Evolutionary conservation across 2,888 invertebrate genomes (phyloP), one percentile per base, ranked within the genome.

Genomic region (Aleiodes leptofemur): DNA sequence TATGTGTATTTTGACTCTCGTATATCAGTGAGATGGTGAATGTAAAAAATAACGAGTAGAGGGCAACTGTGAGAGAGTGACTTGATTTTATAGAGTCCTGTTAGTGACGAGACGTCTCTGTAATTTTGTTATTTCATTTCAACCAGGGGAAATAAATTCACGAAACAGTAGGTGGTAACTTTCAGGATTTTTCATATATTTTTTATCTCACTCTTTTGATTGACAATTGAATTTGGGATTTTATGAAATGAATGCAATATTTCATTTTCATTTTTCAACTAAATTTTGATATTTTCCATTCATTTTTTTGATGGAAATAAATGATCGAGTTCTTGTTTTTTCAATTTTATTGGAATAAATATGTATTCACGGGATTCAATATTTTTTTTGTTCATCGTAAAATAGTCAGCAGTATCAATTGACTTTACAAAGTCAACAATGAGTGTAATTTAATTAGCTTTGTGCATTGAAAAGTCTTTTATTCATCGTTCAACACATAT

Each of bases 51-150:
- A 73, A 75, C 38, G 43, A 57, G 69, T 50, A 69, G 48, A 69
- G 48, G 69, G 69, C 23, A 55, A 69, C 64, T 43, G 75, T 59
- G 61, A 53, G 55, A 75, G 56, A 53, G 48, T 71, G 48, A 75
- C 80, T 80, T 81, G 83, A 83, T 84, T 82, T 83, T 81, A 79
- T 76, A 70, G 79, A 78, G 83, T 80, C 9, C 84, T 83, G 83
- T 80, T 80, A 76, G 82, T 83, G 85, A 83, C 83, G 85, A 85
- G 82, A 79, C 83, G 77, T 77, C 82, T 81, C 82, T 84, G 82
- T 84, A 84, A 84, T 85, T 84, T 83, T 78, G 83, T 84, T 83
- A 83, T 80, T 82, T 81, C 80, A 78, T 81, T 82, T 81, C 80
- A 72, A 77, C 76, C 72, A 14, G 53, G 23, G 69, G 51, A 72